phyloP scores from a whole-genome alignment of 1,140 invertebrate genomes.

The Panagrolaimus sp. region DNA sequence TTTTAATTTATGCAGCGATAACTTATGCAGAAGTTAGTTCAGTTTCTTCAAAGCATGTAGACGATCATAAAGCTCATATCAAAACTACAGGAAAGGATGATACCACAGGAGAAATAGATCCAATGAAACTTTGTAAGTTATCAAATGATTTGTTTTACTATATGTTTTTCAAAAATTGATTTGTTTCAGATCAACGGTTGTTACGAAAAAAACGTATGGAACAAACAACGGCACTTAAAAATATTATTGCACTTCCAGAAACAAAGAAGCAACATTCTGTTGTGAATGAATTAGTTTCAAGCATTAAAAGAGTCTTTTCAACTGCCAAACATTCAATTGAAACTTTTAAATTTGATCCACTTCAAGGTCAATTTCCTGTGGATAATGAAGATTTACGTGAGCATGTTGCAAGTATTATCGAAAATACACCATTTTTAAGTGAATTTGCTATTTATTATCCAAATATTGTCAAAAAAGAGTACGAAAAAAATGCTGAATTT shows the following conservation, averaged over 20 bases:
- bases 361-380: not conserved
- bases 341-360: not conserved
- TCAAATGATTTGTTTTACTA: not conserved
- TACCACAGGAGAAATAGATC: not conserved
- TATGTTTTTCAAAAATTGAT: not conserved
- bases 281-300: slow-evolving; percentile 4
- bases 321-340: not conserved
- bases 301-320: not conserved
- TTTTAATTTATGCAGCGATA: slow-evolving; percentile 31
- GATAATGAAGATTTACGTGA: slow-evolving; percentile 15
- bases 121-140: slow-evolving; percentile 12
- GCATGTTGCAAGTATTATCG: not conserved
- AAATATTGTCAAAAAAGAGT: not conserved
- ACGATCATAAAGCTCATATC: not conserved
- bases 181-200: slow-evolving; percentile 11
- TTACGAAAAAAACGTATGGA: slow-evolving; percentile 7
- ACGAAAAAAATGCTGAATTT: not conserved
- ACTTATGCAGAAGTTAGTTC: not conserved
- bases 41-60: not conserved
- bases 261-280: not conserved
- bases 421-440: slow-evolving; percentile 9
- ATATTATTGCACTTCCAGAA: not conserved
- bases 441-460: slow-evolving; percentile 9
- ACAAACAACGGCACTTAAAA: not conserved
- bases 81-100: not conserved